Conservation (phyloP, 2,113 vertebrate species). For the Carassius auratus region DNA sequence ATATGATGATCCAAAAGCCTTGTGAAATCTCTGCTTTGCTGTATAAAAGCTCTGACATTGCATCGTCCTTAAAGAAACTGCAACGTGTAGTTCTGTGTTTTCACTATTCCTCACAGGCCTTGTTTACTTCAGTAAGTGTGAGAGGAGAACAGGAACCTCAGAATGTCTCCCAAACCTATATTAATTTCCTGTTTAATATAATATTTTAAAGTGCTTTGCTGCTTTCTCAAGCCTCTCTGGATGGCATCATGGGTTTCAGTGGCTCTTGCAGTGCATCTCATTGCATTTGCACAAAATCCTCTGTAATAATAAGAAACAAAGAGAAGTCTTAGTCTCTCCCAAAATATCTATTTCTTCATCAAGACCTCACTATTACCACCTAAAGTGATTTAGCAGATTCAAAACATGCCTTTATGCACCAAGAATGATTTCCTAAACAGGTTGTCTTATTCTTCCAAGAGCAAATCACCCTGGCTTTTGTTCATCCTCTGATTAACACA, state of each 20-base stretch:
- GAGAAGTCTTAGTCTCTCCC: neutral
- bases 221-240: neutral
- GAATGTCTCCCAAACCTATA: neutral
- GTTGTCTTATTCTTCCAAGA: too few relatives aligned
- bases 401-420: too few relatives aligned
- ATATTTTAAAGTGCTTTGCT: neutral
- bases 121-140: neutral
- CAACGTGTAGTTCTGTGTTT: neutral
- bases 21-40: neutral
- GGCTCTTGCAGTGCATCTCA: neutral
- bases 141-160: neutral
- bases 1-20: neutral
- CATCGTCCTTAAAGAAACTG: neutral
- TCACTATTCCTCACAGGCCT: neutral
- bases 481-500: too few relatives aligned
- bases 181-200: constrained; percentile 8
- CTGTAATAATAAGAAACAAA: neutral
- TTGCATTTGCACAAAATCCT: neutral
- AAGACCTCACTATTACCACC: too few relatives aligned
- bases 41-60: constrained; percentile 19
- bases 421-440: too few relatives aligned
- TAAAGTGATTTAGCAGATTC: too few relatives aligned
- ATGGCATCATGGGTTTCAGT: neutral
- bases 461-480: too few relatives aligned
- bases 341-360: neutral